A percentile compares a stretch with the other conserved stretches of the same genome.
Evolutionary conservation across 2,797 vertebrate genomes (phyloP).

Genomic region (Choloepus didactylus): DNA sequence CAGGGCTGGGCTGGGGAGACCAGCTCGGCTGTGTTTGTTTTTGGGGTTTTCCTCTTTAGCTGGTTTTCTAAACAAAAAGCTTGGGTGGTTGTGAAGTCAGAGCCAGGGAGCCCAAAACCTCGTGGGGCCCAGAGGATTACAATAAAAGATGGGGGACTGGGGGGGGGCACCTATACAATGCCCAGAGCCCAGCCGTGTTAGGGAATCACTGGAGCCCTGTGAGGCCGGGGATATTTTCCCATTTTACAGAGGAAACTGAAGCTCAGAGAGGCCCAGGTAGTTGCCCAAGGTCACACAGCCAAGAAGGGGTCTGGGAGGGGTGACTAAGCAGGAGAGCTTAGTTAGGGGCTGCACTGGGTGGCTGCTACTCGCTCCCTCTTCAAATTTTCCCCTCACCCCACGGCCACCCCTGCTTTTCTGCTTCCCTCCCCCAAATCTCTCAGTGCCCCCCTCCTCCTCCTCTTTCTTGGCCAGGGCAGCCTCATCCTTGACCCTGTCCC

Average conservation of each 20-base stretch:
- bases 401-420: accelerated
- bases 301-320: background rate
- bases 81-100: conserved; percentile 16
- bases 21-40: conserved; percentile 57
- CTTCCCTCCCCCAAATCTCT: background rate
- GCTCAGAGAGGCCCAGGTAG: background rate
- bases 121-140: background rate
- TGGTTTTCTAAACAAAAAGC: conserved; percentile 53
- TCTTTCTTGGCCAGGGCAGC: background rate
- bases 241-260: conserved; percentile 25
- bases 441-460: background rate
- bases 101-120: background rate
- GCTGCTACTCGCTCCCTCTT: background rate
- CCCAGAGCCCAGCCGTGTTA: background rate
- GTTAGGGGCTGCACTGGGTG: accelerated
- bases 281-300: background rate
- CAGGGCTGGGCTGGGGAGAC: conserved; percentile 37
- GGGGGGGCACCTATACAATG: background rate
- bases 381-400: accelerated
- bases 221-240: background rate
- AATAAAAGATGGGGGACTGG: background rate
- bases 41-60: conserved; percentile 66
- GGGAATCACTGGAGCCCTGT: background rate
- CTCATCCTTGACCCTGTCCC: background rate
- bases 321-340: background rate